phyloP scores from a whole-genome alignment of 2,888 invertebrate genomes.

The Drosophila acutilabella region DNA sequence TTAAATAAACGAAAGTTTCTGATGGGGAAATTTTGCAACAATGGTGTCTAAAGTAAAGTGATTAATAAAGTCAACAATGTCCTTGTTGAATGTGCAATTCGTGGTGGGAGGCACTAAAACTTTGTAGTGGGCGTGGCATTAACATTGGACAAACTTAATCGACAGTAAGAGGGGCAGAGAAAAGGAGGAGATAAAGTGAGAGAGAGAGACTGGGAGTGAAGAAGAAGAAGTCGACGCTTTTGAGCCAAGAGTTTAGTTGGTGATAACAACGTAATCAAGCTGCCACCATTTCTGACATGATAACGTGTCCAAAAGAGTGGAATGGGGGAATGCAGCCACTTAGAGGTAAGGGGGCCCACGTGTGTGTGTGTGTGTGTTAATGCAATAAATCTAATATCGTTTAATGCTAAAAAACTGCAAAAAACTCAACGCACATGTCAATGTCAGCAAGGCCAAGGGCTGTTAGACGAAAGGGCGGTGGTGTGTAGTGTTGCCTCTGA shows the following conservation, averaged over 20 bases:
- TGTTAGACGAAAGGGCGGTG: neutral
- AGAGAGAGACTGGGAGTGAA: too few relatives aligned
- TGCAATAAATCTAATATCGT: slow-evolving; percentile 67
- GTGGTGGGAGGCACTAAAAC: neutral
- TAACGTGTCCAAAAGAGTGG: slow-evolving; percentile 30
- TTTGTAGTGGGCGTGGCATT: slow-evolving; percentile 24
- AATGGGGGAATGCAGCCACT: slow-evolving; percentile 52
- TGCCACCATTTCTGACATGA: slow-evolving; percentile 51
- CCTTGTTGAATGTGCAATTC: neutral
- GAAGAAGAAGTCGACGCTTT: neutral
- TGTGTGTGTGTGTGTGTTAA: slow-evolving; percentile 16
- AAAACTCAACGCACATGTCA: slow-evolving; percentile 49
- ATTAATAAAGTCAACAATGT: slow-evolving; percentile 21
- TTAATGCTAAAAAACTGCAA: slow-evolving; percentile 61
- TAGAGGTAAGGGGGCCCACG: slow-evolving; percentile 28
- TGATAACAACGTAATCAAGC: slow-evolving; percentile 62
- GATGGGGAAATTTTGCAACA: slow-evolving; percentile 1
- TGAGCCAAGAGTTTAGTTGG: slow-evolving; percentile 29
- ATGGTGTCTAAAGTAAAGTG: neutral
- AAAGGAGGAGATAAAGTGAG: neutral
- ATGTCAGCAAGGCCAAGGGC: slow-evolving; percentile 39
- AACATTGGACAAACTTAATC: slow-evolving; percentile 3
- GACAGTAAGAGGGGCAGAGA: slow-evolving; percentile 3
- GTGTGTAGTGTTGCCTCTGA: neutral
- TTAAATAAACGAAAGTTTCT: neutral